These are phyloP conservation scores for Gastrophryne carolinensis DNA, from an alignment of 2,797 vertebrate genomes.

Conservation along the genomic window DNA sequence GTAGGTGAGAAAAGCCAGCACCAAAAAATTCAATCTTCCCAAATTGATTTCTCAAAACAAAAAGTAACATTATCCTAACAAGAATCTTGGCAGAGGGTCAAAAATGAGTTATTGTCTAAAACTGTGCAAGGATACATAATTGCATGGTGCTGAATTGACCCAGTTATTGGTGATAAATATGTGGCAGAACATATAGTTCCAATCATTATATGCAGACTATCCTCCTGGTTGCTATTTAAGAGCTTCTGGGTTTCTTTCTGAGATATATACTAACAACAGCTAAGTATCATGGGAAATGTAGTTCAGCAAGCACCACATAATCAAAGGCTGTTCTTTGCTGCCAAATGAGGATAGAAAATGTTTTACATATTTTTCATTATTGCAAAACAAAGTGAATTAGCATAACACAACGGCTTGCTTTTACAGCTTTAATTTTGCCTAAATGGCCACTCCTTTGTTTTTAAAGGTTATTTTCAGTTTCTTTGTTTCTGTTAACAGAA, in stretches of 20 bases:
- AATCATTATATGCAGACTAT: no score
- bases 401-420: not conserved
- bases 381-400: not conserved
- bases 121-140: no score
- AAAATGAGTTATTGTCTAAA: no score
- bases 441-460: conserved; percentile 3
- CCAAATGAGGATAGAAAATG: not conserved
- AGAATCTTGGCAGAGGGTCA: no score
- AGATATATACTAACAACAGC: not conserved
- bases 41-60: no score
- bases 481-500: conserved; percentile 2
- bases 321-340: not conserved
- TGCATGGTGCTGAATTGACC: no score
- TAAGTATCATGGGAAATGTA: conserved; percentile 1
- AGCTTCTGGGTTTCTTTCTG: not conserved
- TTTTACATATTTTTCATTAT: not conserved
- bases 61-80: no score
- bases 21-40: no score
- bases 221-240: not conserved
- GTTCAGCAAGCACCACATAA: not conserved
- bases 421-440: not conserved
- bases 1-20: no score
- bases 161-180: no score
- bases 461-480: conserved; percentile 25
- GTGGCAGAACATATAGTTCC: no score